Conservation (phyloP, 1,140 invertebrate species). For the Acromyrmex charruanus region DNA sequence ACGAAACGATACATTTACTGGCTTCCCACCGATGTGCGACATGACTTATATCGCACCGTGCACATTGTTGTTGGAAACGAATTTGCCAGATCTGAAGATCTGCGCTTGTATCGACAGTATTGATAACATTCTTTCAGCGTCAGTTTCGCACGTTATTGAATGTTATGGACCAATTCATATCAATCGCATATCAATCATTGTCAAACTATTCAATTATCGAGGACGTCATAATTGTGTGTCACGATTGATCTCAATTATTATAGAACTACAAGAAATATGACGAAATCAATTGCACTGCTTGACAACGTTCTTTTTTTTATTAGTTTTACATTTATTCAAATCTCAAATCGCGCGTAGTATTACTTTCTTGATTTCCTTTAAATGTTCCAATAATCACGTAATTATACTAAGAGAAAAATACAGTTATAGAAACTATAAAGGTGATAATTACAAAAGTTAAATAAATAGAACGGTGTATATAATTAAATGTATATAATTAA, state of each 20-base stretch:
- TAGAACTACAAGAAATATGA: background rate
- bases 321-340: background rate
- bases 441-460: no score
- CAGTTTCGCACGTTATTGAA: background rate
- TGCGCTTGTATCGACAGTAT: constrained; percentile 5
- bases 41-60: constrained; percentile 44
- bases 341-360: no score
- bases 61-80: constrained; percentile 43
- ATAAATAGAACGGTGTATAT: no score
- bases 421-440: no score
- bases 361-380: background rate
- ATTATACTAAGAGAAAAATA: background rate
- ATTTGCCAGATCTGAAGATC: constrained; percentile 35
- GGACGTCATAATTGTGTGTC: background rate
- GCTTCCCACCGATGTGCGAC: constrained; percentile 27
- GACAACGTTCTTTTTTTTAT: background rate
- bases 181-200: background rate
- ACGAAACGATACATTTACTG: constrained; percentile 41
- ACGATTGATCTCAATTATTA: constrained; percentile 27
- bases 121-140: constrained; percentile 42
- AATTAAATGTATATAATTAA: no score
- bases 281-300: background rate
- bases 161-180: background rate
- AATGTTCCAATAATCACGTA: background rate
- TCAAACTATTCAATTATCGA: constrained; percentile 12